A percentile compares a stretch with the other conserved stretches of the same genome.
Conservation (phyloP, 2,113 vertebrate species). For the Corythoichthys intestinalis region DNA sequence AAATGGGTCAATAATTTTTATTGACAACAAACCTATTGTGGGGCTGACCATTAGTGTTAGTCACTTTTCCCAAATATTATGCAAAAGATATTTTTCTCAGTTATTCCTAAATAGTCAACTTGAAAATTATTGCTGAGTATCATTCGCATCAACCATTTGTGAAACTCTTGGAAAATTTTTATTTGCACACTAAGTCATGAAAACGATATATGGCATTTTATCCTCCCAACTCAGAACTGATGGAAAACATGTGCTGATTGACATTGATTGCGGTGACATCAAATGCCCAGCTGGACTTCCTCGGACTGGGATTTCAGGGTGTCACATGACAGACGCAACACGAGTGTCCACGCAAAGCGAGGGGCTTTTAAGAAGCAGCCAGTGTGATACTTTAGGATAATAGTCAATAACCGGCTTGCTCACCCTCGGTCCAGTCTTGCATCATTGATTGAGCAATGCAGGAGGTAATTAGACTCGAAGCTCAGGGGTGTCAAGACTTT, state of each 20-base stretch:
- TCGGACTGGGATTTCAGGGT: conserved; percentile 31
- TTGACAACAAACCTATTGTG: too few relatives aligned
- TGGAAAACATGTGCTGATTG: conserved; percentile 47
- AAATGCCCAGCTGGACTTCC: conserved; percentile 38
- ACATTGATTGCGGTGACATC: conserved; percentile 50
- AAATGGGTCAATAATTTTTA: too few relatives aligned
- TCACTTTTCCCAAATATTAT: too few relatives aligned
- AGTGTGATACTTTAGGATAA: conserved; percentile 49
- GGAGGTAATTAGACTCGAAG: conserved; percentile 67
- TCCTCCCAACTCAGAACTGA: not conserved
- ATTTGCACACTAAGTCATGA: too few relatives aligned
- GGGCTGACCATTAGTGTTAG: too few relatives aligned
- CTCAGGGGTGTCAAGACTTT: conserved; percentile 49
- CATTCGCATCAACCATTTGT: too few relatives aligned
- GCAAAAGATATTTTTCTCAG: too few relatives aligned
- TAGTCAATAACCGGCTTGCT: conserved; percentile 60
- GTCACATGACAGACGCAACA: conserved; percentile 38
- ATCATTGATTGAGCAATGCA: conserved; percentile 69
- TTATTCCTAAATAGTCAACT: too few relatives aligned
- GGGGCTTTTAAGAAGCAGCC: conserved; percentile 49
- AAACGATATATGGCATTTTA: not conserved
- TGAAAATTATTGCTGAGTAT: too few relatives aligned
- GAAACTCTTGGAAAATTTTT: too few relatives aligned
- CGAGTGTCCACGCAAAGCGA: conserved; percentile 31
- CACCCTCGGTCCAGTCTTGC: conserved; percentile 49